A percentile compares a stretch with the other conserved stretches of the same genome.
Conservation (phyloP, 2,113 vertebrate genomes). For the Tenebrosternarchus preto region DNA sequence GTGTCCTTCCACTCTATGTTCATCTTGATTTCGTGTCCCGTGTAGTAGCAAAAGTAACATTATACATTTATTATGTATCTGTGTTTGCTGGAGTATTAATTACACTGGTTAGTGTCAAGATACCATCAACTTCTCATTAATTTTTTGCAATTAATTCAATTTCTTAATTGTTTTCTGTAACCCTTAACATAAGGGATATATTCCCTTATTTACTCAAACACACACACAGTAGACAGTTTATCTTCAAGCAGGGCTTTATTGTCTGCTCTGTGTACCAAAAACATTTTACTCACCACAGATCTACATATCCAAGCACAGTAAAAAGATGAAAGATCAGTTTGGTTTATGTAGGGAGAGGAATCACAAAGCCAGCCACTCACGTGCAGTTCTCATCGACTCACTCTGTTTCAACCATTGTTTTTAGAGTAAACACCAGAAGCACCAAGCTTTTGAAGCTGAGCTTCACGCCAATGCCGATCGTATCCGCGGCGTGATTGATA, state of each 20-base stretch:
- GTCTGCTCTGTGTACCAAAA: background rate
- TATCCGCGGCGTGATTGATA: constrained; percentile 94
- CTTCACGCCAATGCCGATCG: constrained; percentile 95
- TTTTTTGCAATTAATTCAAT: constrained; percentile 19
- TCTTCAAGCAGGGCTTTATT: background rate
- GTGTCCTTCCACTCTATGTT: constrained; percentile 44
- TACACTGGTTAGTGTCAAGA: background rate
- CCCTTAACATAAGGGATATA: background rate
- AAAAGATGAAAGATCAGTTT: background rate
- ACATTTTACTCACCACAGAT: background rate
- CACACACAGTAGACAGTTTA: no score
- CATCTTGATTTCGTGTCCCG: constrained; percentile 49
- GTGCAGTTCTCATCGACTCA: background rate
- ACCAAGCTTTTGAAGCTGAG: constrained; percentile 97
- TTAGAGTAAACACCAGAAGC: constrained; percentile 99
- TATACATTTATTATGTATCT: constrained; percentile 30
- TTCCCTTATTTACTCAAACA: background rate
- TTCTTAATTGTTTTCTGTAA: background rate
- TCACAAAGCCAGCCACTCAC: constrained; percentile 9
- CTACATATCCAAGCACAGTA: background rate
- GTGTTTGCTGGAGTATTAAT: constrained; percentile 45
- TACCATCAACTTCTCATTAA: background rate
- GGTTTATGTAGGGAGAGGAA: background rate
- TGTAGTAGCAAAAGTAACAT: constrained; percentile 38
- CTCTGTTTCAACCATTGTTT: constrained; percentile 24